Evolutionary conservation across 2,113 vertebrate genomes (phyloP).

Genomic region (Nycticryphes semicollaris): DNA sequence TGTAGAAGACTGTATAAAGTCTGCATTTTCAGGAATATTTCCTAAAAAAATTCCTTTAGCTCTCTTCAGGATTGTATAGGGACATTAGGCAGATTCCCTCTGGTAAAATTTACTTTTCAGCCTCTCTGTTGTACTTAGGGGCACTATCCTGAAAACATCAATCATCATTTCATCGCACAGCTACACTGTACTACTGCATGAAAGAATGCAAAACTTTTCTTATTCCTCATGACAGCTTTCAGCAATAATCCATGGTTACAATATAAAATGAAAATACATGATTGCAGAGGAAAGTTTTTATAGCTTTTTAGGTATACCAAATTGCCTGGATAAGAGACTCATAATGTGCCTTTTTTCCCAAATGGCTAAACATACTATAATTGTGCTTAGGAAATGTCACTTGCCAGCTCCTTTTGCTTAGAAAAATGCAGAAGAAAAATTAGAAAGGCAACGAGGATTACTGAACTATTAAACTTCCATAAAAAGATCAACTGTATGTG

Average conservation of each 20-base stretch:
- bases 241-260: background rate
- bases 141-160: background rate
- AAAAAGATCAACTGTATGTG: background rate
- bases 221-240: background rate
- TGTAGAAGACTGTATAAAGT: background rate
- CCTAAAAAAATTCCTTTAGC: background rate
- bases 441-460: slow-evolving; percentile 11
- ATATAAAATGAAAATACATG: slow-evolving; percentile 24
- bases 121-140: background rate
- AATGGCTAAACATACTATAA: background rate
- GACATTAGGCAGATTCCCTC: background rate
- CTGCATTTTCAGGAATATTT: background rate
- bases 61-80: background rate
- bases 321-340: background rate
- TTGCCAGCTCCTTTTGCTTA: background rate
- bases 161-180: slow-evolving; percentile 13
- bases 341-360: background rate
- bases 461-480: slow-evolving; percentile 20
- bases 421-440: background rate
- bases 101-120: background rate
- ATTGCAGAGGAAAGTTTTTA: background rate
- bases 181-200: background rate
- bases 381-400: background rate
- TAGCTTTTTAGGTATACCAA: background rate
- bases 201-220: background rate